These are phyloP conservation scores for Bombus soroeensis DNA, from an alignment of 1,140 invertebrate species.

Conservation along the genomic window DNA sequence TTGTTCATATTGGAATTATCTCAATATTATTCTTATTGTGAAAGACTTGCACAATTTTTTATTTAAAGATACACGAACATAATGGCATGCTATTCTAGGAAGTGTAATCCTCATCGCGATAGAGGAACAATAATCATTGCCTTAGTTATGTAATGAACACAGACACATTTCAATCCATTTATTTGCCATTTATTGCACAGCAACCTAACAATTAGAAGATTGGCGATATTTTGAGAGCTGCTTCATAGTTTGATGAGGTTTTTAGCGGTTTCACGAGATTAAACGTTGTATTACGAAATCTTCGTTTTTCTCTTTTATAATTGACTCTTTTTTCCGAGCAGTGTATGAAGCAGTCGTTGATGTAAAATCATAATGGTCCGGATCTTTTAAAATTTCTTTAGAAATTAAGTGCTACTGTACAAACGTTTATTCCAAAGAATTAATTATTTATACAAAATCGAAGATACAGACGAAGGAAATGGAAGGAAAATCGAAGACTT, in stretches of 20 bases:
- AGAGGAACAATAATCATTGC: neutral
- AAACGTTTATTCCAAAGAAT: neutral
- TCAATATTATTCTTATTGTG: too few relatives aligned
- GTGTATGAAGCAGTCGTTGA: neutral
- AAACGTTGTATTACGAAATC: too few relatives aligned
- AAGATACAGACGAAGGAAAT: neutral
- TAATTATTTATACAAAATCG: neutral
- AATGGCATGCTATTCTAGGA: too few relatives aligned
- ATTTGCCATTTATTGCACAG: neutral
- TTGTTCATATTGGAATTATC: neutral
- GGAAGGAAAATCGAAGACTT: too few relatives aligned
- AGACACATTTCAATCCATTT: neutral
- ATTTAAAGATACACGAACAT: too few relatives aligned
- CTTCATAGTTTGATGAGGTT: too few relatives aligned
- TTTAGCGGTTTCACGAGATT: too few relatives aligned
- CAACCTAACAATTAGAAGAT: neutral
- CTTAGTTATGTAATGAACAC: too few relatives aligned
- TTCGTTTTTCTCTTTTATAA: neutral
- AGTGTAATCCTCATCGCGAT: neutral
- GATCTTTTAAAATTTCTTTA: neutral
- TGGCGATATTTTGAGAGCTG: neutral
- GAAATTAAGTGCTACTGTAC: neutral
- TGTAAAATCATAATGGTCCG: neutral
- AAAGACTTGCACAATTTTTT: too few relatives aligned
- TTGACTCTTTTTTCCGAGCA: neutral